Evolutionary conservation across 2,113 vertebrate species (phyloP), one percentile per base, ranked within the genome.

Genomic region (Rynchops niger): DNA sequence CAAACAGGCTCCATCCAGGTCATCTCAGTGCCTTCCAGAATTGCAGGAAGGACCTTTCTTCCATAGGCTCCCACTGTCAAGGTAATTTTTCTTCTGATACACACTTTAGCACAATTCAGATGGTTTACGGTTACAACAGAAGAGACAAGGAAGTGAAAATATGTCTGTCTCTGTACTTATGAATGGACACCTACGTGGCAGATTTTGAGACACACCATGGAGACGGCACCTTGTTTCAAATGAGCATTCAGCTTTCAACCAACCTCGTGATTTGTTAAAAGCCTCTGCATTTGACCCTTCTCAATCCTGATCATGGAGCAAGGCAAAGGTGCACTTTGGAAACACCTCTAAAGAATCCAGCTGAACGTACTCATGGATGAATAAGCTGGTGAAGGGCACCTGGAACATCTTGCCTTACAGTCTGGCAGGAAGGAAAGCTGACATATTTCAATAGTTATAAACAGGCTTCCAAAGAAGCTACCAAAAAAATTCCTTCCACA

Each of bases 101-200:
- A 61, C 18, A 4, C 19, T 43, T 52, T 9, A 83, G 45, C 32
- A 55, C 5, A 3, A 30, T 26, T 70, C 52, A 52, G 36, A 14
- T 9, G 0, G 65, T 62, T 49, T 52, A 72, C 2, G 1, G 22
- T 38, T 58, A 56, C 34, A 65, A 45, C 0, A 0, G 73, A 53
- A 50, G 29, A 70, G 32, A 81, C 11, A 47, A 70, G 17, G n/a
- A 73, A 49, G 23, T 16, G 22, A 45, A 56, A 42, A 62, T 25
- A 27, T 2, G 8, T 5, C 36, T 43, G 27, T 21, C 42, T 72
- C 42, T 2, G 0, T 18, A 20, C 38, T 66, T 38, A 45, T 17
- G 55, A 55, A 78, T 0, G 3, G 38, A 32, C 26, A 52, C 32
- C 40, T 38, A 38, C 12, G 6, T 25, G 1, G 25, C 30, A 67